Evolutionary conservation across 2,888 invertebrate genomes (phyloP).

Genomic region (Carabus problematicus): DNA sequence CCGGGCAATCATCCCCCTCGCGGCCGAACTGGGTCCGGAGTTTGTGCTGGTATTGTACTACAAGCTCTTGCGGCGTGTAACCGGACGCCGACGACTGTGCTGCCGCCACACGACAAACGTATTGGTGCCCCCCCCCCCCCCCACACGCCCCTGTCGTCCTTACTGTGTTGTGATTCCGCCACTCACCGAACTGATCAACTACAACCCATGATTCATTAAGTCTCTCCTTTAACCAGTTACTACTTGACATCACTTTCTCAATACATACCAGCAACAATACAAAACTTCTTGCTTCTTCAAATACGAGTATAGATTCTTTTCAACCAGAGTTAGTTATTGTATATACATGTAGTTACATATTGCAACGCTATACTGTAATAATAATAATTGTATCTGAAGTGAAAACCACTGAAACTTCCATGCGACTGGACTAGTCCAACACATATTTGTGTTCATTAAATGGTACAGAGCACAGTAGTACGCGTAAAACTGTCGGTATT

Average conservation of each 20-base stretch:
- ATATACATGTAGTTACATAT: background rate
- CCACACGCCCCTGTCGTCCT: too few relatives aligned
- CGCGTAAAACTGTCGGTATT: too few relatives aligned
- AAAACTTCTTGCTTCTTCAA: background rate
- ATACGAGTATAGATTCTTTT: background rate
- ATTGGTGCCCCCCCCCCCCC: too few relatives aligned
- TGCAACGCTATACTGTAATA: background rate
- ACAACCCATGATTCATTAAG: too few relatives aligned
- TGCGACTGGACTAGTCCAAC: too few relatives aligned
- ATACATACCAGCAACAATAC: background rate
- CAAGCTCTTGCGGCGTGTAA: constrained; percentile 22
- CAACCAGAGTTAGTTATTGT: constrained; percentile 3
- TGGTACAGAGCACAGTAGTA: too few relatives aligned
- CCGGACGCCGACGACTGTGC: background rate
- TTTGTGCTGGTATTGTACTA: constrained; percentile 19
- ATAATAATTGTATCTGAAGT: background rate
- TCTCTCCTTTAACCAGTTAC: too few relatives aligned
- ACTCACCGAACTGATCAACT: too few relatives aligned
- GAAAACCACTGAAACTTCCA: background rate
- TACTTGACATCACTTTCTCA: constrained; percentile 1
- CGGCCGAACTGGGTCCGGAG: constrained; percentile 10
- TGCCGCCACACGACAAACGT: background rate
- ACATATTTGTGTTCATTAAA: too few relatives aligned
- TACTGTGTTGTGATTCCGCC: too few relatives aligned
- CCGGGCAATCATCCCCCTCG: constrained; percentile 17